Evolutionary conservation across 2,113 vertebrate species (phyloP), one percentile per base, ranked within the genome.

Genomic region (Gorsachius goisagi): DNA sequence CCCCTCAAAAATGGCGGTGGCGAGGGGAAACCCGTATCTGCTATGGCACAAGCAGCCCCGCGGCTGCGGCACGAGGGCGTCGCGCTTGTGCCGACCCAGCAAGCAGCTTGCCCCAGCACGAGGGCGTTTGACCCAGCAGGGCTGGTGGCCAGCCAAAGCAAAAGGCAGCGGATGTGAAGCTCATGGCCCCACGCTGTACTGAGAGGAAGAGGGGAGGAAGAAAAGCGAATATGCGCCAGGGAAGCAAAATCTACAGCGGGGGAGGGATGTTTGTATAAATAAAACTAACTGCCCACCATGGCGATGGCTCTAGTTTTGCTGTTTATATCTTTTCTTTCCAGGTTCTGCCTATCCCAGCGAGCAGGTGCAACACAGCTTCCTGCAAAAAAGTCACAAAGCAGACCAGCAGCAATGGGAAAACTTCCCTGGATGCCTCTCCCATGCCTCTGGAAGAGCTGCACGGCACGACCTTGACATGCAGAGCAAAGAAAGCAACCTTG

Each of bases 71-170:
- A 4, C 1, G 24, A 64, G 47, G 16, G 5, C 12, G 3, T 23
- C 5, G 1, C 0, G 0, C 53, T 30, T 50, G 49, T 32, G 60
- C 58, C 6, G 0, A n/a, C 26, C n/a, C 55, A 27, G 22, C 26
- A 30, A 44, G 26, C 50, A 28, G 53, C 52, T 53, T 35, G 17
- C 23, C 22, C 26, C 3, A 2, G 56, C 76, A 44, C 5, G 1
- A 66, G 39, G 53, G 17, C 30, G 11, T 67, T 49, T 26, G 33
- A 20, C 22, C 30, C 1, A 1, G 30, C n/a, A 22, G 33, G 59
- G 45, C 56, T 85, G 50, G 12, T 30, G 59, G 30, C 37, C 69
- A 72, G n/a, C 20, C 13, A 52, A 49, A 75, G 47, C 32, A 55
- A 71, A 56, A 77, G 37, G 50, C 60, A 66, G 24, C 5, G 3